Evolutionary conservation across 2,888 invertebrate genomes (phyloP).

Genomic region (Helicoverpa assulta): DNA sequence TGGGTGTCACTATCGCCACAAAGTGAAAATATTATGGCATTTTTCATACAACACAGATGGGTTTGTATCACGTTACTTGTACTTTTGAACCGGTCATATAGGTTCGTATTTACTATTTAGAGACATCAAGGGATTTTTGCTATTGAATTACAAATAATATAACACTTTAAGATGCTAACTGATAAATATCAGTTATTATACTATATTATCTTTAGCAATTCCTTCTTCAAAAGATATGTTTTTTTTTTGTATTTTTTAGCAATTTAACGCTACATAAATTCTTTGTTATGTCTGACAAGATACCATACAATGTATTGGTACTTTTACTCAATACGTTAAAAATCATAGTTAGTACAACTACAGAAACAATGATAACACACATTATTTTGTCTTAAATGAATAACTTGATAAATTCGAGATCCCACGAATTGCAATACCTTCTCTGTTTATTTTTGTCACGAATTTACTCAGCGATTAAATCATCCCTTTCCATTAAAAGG

Average conservation of each 20-base stretch:
- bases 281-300: not conserved
- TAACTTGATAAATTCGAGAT: not conserved
- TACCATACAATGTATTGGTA: not conserved
- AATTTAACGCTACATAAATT: not conserved
- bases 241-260: not conserved
- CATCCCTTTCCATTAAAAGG: not conserved
- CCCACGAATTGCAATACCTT: not conserved
- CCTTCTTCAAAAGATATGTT: not conserved
- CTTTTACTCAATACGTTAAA: too few relatives aligned
- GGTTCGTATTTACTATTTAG: conserved; percentile 10
- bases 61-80: conserved; percentile 45
- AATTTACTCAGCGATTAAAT: too few relatives aligned
- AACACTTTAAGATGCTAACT: too few relatives aligned
- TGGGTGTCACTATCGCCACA: conserved; percentile 45
- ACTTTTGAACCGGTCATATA: conserved; percentile 7
- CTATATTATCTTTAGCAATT: not conserved
- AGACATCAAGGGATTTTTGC: not conserved
- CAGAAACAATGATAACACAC: not conserved
- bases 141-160: too few relatives aligned
- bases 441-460: not conserved
- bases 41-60: conserved; percentile 34
- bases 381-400: not conserved
- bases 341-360: too few relatives aligned
- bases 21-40: conserved; percentile 34
- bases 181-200: too few relatives aligned